Evolutionary conservation across 2,888 invertebrate species (phyloP).

Genomic region (Penaeus monodon): DNA sequence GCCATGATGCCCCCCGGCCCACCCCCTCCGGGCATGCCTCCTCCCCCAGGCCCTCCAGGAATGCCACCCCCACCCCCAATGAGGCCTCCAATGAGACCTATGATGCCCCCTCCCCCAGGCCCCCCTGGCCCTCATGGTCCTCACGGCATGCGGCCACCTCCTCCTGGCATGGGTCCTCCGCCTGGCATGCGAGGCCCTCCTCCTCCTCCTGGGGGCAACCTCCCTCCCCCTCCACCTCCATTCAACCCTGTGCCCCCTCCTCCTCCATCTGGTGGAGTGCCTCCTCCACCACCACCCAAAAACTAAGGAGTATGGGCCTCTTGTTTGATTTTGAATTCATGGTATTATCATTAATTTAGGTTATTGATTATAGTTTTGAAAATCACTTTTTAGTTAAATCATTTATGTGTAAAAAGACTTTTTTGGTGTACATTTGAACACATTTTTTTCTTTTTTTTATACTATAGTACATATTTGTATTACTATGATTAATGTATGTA

Average conservation of each 20-base stretch:
- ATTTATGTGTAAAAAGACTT: too few relatives aligned
- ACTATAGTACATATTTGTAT: too few relatives aligned
- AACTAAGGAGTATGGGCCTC: neutral
- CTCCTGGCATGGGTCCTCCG: constrained; percentile 17
- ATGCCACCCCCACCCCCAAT: constrained; percentile 40
- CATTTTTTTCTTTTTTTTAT: too few relatives aligned
- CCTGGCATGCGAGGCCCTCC: constrained; percentile 58
- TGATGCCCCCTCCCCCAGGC: constrained; percentile 53
- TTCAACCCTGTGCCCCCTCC: constrained; percentile 60
- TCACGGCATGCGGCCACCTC: constrained; percentile 47
- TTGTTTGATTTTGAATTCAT: too few relatives aligned
- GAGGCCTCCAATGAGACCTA: constrained; percentile 46
- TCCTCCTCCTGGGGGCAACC: constrained; percentile 52
- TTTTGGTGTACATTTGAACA: too few relatives aligned
- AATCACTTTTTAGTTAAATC: too few relatives aligned
- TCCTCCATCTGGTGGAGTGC: constrained; percentile 49
- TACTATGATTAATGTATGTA: too few relatives aligned
- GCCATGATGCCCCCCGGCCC: constrained; percentile 58
- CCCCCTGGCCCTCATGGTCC: constrained; percentile 11
- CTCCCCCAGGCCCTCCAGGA: constrained; percentile 53
- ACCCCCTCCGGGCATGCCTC: constrained; percentile 63
- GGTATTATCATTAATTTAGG: too few relatives aligned
- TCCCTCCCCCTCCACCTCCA: constrained; percentile 55
- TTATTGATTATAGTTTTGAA: too few relatives aligned
- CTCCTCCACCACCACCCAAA: constrained; percentile 57